Conservation (phyloP, 2,113 vertebrate genomes). For the Elgaria multicarinata region DNA sequence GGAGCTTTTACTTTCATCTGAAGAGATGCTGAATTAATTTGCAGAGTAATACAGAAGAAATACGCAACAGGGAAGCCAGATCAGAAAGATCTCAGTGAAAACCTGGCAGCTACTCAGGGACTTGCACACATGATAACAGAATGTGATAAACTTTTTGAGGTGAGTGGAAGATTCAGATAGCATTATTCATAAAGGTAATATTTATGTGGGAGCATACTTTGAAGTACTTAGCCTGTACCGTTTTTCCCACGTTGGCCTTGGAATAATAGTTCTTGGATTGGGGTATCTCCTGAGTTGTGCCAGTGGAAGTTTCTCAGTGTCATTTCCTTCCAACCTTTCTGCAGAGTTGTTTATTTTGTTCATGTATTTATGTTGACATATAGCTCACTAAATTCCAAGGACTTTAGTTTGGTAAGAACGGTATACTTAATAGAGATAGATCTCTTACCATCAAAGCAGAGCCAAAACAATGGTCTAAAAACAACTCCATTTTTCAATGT, state of each 20-base stretch:
- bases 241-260: conserved; percentile 47
- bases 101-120: conserved; percentile 94
- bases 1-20: conserved; percentile 50
- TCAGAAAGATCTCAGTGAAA: conserved; percentile 98
- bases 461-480: background rate
- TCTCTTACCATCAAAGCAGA: background rate
- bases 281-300: conserved; percentile 48
- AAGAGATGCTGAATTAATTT: conserved; percentile 68
- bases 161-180: conserved; percentile 66
- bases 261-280: background rate
- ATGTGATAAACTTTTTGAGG: conserved; percentile 95
- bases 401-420: background rate
- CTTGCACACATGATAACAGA: conserved; percentile 97
- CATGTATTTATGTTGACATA: background rate
- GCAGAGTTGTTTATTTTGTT: background rate
- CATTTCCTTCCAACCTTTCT: conserved; percentile 27
- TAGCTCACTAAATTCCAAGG: background rate
- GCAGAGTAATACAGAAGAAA: conserved; percentile 96
- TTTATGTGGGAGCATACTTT: conserved; percentile 51
- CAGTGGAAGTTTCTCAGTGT: conserved; percentile 45
- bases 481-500: background rate
- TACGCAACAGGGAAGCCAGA: conserved; percentile 95
- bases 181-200: conserved; percentile 66
- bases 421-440: background rate
- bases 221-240: conserved; percentile 53